A percentile compares a stretch with the other conserved stretches of the same genome.
Evolutionary conservation across 2,113 vertebrate species (phyloP).

Genomic region (Hoplias malabaricus): DNA sequence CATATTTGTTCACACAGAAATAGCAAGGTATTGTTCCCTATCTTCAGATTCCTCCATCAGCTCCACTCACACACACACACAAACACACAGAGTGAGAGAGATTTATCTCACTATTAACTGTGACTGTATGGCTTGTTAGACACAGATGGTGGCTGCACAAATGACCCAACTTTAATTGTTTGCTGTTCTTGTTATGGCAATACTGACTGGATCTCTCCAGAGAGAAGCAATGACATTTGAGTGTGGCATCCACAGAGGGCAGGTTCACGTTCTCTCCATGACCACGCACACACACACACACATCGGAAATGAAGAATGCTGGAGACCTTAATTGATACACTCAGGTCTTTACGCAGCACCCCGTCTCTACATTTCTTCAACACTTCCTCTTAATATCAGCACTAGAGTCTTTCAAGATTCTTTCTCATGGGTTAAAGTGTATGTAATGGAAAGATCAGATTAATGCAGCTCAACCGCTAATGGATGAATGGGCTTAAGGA

Average conservation of each 20-base stretch:
- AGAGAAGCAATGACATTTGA: background rate
- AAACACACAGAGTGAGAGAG: background rate
- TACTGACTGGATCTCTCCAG: slow-evolving; percentile 19
- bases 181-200: slow-evolving; percentile 19
- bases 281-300: background rate
- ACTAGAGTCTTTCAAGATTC: background rate
- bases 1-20: slow-evolving; percentile 11
- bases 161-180: slow-evolving; percentile 40
- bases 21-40: slow-evolving; percentile 28
- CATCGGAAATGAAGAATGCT: background rate
- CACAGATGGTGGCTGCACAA: slow-evolving; percentile 41
- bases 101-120: slow-evolving; percentile 23
- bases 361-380: background rate
- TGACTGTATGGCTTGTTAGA: slow-evolving; percentile 34
- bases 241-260: background rate
- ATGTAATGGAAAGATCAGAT: too few species aligned
- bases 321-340: background rate
- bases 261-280: slow-evolving; percentile 2
- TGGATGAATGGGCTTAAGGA: too few species aligned
- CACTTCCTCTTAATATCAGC: background rate
- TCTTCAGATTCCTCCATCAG: slow-evolving; percentile 1
- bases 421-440: too few species aligned
- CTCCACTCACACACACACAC: background rate
- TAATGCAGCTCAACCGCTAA: too few species aligned
- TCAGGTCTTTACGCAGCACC: background rate